Percentiles rank a stretch among this genome's conserved stretches.
phyloP scores from a whole-genome alignment of 1,140 invertebrate genomes.

The Lasioglossum baleicum region DNA sequence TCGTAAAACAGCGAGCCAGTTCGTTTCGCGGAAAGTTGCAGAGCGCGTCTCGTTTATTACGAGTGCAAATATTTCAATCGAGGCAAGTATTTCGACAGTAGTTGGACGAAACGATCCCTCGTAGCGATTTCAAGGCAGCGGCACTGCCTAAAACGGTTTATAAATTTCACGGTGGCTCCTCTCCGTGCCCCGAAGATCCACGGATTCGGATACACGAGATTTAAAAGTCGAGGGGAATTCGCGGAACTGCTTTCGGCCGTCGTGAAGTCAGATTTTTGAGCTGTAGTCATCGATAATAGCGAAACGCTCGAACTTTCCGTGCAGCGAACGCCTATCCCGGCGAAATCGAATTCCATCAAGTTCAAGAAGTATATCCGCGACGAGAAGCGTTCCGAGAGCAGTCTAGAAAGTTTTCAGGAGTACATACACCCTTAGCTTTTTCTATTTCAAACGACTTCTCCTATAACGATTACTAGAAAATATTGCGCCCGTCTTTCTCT shows the following conservation, averaged over 20 bases:
- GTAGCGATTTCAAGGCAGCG: neutral
- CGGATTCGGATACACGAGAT: conserved; percentile 1
- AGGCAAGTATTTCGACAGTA: neutral
- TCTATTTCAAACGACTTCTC: conserved; percentile 26
- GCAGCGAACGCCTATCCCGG: conserved; percentile 24
- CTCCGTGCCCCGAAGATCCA: conserved; percentile 9
- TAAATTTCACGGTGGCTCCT: conserved; percentile 3
- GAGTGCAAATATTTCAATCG: neutral
- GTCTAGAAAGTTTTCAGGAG: conserved; percentile 45
- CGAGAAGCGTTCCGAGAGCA: conserved; percentile 34
- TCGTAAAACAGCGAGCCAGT: too few species aligned
- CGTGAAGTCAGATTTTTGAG: conserved; percentile 52
- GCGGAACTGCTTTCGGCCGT: neutral
- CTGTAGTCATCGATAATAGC: conserved; percentile 42
- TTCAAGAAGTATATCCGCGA: conserved; percentile 52
- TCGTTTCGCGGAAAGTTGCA: too few species aligned
- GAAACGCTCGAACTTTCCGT: conserved; percentile 27
- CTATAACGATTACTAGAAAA: conserved; percentile 18
- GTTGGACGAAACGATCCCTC: neutral
- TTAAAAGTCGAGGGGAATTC: conserved; percentile 13
- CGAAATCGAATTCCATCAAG: conserved; percentile 58
- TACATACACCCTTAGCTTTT: conserved; percentile 34
- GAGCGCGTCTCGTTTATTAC: too few species aligned
- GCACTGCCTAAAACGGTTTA: conserved; percentile 16
- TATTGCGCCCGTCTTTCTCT: neutral